Evolutionary conservation across 2,888 invertebrate genomes (phyloP).

Genomic region (Candidula unifasciata): DNA sequence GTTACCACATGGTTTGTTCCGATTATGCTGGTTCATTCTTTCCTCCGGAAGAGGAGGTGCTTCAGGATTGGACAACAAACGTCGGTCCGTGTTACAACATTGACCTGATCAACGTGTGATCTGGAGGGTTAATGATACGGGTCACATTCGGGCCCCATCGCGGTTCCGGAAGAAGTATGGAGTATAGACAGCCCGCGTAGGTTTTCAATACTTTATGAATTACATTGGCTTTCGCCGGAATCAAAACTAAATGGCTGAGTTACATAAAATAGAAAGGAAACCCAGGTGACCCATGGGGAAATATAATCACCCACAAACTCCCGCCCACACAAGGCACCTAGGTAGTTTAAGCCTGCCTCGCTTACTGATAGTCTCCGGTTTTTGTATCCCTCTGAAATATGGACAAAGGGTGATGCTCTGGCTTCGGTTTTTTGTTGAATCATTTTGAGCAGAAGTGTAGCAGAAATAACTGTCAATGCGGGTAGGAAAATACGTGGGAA

Average conservation of each 20-base stretch:
- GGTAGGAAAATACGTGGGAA: slow-evolving; percentile 22
- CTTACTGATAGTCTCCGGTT: background rate
- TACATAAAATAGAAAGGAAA: background rate
- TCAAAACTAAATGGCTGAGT: slow-evolving; percentile 1
- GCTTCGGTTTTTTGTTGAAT: background rate
- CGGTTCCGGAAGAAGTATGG: background rate
- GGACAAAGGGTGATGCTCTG: background rate
- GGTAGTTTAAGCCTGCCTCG: background rate
- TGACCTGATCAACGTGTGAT: slow-evolving; percentile 37
- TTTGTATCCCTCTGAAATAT: background rate
- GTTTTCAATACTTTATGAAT: slow-evolving; percentile 25
- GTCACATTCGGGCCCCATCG: slow-evolving; percentile 18
- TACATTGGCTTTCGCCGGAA: slow-evolving; percentile 2
- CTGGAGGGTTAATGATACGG: slow-evolving; percentile 29
- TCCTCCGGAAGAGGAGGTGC: slow-evolving; percentile 9
- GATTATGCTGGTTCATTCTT: slow-evolving; percentile 44
- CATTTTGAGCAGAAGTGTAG: background rate
- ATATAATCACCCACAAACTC: background rate
- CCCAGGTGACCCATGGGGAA: background rate
- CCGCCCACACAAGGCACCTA: background rate
- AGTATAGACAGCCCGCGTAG: slow-evolving; percentile 16
- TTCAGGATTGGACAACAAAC: slow-evolving; percentile 2
- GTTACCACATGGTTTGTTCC: slow-evolving; percentile 34
- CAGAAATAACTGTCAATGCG: slow-evolving; percentile 5
- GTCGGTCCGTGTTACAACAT: slow-evolving; percentile 26